Percentiles rank a stretch among this genome's conserved stretches.
Conservation (phyloP, 2,113 vertebrate species). For the Atlantisia rogersi region DNA sequence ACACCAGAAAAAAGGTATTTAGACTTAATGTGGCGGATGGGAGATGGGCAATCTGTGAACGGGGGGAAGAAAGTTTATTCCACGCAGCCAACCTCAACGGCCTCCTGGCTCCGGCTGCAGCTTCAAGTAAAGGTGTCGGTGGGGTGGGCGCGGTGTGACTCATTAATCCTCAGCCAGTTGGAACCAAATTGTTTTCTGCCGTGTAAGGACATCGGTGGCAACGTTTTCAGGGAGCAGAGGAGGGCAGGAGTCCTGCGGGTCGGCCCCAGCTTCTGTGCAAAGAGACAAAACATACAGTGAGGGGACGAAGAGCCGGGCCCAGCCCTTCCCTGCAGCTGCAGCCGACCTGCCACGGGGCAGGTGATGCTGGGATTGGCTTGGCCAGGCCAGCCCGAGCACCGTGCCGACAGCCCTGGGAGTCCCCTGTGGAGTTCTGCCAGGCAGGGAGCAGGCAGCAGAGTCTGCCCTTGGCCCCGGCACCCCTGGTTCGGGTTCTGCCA, state of each 20-base stretch:
- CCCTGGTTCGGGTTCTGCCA: accelerated
- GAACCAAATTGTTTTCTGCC: conserved; percentile 59
- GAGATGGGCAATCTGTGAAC: conserved; percentile 1
- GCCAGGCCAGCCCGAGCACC: accelerated
- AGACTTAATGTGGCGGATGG: conserved; percentile 24
- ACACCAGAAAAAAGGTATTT: conserved; percentile 65
- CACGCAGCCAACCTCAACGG: neutral
- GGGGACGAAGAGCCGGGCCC: neutral
- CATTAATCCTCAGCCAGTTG: conserved; percentile 16
- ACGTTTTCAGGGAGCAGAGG: conserved; percentile 4
- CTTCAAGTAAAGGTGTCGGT: conserved; percentile 42
- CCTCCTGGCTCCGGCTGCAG: neutral
- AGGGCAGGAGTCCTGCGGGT: conserved; percentile 57
- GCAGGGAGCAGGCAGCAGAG: neutral
- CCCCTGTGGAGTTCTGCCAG: accelerated
- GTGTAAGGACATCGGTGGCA: conserved; percentile 44
- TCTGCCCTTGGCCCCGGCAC: neutral
- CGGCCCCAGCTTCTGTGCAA: conserved; percentile 68
- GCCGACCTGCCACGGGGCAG: accelerated
- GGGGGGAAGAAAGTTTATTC: conserved; percentile 20
- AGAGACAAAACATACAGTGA: conserved; percentile 43
- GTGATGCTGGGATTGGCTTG: accelerated
- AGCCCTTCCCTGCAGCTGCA: neutral
- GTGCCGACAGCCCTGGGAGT: neutral
- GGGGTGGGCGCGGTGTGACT: neutral